Conservation (phyloP, 2,113 vertebrate genomes). For the Hemichromis elongatus region DNA sequence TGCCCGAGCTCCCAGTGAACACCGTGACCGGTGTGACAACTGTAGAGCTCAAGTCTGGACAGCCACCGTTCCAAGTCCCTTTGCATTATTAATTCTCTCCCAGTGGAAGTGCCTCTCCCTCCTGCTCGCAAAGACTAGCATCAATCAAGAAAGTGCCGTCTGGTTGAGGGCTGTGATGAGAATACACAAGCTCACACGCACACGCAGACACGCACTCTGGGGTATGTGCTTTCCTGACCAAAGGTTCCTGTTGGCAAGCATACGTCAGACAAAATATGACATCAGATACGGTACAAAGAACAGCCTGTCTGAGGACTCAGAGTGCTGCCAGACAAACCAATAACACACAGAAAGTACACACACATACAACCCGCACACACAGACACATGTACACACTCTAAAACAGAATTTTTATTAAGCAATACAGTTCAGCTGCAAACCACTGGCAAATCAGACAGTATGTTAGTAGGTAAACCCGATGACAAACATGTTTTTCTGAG, state of each 20-base stretch:
- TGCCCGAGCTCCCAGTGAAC: not conserved
- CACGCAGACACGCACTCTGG: not conserved
- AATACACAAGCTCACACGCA: constrained; percentile 17
- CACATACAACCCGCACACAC: not conserved
- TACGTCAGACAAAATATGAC: constrained; percentile 55
- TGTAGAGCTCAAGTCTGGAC: constrained; percentile 19
- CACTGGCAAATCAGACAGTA: not conserved
- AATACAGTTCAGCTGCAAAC: constrained; percentile 1
- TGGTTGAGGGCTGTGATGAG: constrained; percentile 18
- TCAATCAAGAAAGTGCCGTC: constrained; percentile 37
- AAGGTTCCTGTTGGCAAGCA: constrained; percentile 36
- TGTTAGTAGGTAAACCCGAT: not conserved
- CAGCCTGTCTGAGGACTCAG: constrained; percentile 47
- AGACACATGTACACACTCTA: not conserved
- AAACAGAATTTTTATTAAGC: constrained; percentile 1
- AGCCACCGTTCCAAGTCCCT: not conserved
- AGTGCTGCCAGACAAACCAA: constrained; percentile 32
- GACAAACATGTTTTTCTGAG: not conserved
- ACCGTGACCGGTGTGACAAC: constrained; percentile 51
- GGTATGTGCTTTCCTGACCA: constrained; percentile 18
- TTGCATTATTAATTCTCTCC: constrained; percentile 49
- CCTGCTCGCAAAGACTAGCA: constrained; percentile 37
- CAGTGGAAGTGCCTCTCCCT: constrained; percentile 4
- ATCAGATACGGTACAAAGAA: constrained; percentile 61
- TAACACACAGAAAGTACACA: not conserved